These are phyloP conservation scores for Ephydatia muelleri DNA, from an alignment of 37 sponge, comb jelly and placozoan species.

Conservation along the genomic window DNA sequence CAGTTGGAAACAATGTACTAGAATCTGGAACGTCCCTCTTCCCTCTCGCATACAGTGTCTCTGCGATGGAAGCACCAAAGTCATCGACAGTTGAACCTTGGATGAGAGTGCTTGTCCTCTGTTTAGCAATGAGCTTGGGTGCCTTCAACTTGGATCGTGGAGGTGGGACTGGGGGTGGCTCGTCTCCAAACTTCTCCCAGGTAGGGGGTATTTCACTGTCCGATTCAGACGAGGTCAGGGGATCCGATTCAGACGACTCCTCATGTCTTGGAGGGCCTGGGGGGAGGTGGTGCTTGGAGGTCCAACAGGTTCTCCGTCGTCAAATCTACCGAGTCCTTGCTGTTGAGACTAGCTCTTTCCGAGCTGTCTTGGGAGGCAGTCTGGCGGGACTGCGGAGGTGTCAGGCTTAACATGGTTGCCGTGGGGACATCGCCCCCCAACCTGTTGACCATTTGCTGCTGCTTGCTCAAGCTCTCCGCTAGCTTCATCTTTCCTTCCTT, in stretches of 20 bases:
- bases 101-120: neutral
- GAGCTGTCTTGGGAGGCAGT: slow-evolving; percentile 19
- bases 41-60: slow-evolving; percentile 29
- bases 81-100: slow-evolving; percentile 36
- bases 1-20: neutral
- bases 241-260: neutral
- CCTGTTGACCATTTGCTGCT: slow-evolving; percentile 1
- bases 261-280: neutral
- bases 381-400: slow-evolving; percentile 20
- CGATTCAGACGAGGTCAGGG: neutral
- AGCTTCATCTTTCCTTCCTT: slow-evolving; percentile 50
- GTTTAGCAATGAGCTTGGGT: neutral
- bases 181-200: slow-evolving; percentile 38
- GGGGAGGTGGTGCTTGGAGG: neutral
- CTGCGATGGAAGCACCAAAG: slow-evolving; percentile 54
- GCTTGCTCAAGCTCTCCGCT: slow-evolving; percentile 33
- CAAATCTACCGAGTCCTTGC: slow-evolving; percentile 49
- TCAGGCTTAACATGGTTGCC: neutral
- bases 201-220: neutral
- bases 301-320: slow-evolving; percentile 55
- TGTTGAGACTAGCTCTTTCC: slow-evolving; percentile 36
- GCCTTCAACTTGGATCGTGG: slow-evolving; percentile 36
- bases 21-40: neutral
- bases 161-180: slow-evolving; percentile 52
- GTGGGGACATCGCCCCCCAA: neutral